phyloP scores from a whole-genome alignment of 2,113 vertebrate genomes.

The Oncorhynchus mykiss region DNA sequence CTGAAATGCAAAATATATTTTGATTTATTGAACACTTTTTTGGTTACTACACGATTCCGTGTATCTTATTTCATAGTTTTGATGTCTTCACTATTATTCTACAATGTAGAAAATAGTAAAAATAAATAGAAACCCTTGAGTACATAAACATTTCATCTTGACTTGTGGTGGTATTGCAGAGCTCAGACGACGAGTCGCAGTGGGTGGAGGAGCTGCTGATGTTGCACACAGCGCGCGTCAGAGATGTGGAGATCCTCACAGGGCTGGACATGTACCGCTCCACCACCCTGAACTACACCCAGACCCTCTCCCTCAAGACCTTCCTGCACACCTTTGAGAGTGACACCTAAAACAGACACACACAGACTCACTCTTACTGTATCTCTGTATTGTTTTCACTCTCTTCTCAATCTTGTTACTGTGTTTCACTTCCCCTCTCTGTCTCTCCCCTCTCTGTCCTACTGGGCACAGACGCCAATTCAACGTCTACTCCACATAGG shows the following conservation, averaged over 20 bases:
- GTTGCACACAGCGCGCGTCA: slow-evolving; percentile 87
- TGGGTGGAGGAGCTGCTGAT: slow-evolving; percentile 94
- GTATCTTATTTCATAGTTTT: no score
- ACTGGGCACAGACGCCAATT: no score
- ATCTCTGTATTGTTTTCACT: background rate
- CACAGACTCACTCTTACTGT: background rate
- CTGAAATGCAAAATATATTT: no score
- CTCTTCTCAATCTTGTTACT: background rate
- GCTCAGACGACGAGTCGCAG: slow-evolving; percentile 77
- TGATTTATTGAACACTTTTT: no score
- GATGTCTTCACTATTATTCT: no score
- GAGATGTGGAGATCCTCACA: slow-evolving; percentile 91
- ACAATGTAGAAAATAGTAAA: no score
- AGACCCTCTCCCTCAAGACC: slow-evolving; percentile 90
- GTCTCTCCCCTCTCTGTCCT: background rate
- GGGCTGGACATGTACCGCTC: slow-evolving; percentile 90
- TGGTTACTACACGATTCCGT: no score
- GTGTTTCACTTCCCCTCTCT: background rate
- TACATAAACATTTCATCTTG: background rate
- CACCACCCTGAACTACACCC: slow-evolving; percentile 81
- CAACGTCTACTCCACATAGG: no score
- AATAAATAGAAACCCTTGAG: no score
- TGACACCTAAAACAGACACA: slow-evolving; percentile 78
- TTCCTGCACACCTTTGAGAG: slow-evolving; percentile 91
- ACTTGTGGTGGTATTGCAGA: slow-evolving; percentile 67